Evolutionary conservation across 2,113 vertebrate species (phyloP).

Genomic region (Parotia lawesii): DNA sequence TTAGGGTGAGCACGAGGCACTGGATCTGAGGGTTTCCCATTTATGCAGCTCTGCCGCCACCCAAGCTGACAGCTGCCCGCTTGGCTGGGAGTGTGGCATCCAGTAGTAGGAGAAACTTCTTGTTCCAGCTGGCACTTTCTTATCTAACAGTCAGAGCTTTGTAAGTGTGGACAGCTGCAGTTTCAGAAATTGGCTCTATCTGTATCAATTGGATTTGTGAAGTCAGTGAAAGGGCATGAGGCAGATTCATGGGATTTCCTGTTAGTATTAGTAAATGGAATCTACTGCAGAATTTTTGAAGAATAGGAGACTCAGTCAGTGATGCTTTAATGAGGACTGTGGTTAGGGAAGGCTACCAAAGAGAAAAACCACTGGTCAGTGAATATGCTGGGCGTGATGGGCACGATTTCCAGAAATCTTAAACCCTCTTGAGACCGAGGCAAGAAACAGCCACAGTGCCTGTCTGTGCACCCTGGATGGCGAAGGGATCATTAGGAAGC

Average conservation of each 20-base stretch:
- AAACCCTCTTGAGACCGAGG: not conserved
- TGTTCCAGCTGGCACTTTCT: constrained; percentile 86
- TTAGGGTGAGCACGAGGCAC: constrained; percentile 31
- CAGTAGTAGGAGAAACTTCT: constrained; percentile 80
- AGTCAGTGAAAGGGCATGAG: constrained; percentile 78
- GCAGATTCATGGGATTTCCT: constrained; percentile 78
- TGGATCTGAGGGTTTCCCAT: constrained; percentile 49
- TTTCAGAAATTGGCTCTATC: constrained; percentile 75
- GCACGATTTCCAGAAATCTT: not conserved
- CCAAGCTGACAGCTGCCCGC: constrained; percentile 82
- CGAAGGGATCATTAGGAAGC: not conserved
- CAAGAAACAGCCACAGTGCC: not conserved
- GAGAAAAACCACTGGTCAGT: not conserved
- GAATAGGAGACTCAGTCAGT: constrained; percentile 41
- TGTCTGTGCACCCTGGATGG: not conserved
- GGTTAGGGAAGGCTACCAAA: constrained; percentile 28
- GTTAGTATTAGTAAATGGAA: constrained; percentile 75
- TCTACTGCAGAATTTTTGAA: constrained; percentile 53
- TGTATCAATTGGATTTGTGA: constrained; percentile 80
- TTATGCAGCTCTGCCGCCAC: constrained; percentile 67
- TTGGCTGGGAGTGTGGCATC: constrained; percentile 80
- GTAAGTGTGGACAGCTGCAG: constrained; percentile 86
- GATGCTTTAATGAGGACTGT: not conserved
- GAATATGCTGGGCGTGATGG: not conserved
- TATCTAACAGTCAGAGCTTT: constrained; percentile 86